Percentiles rank a stretch among this genome's conserved stretches.
phyloP scores from a whole-genome alignment of 2,888 invertebrate genomes.

The Drosophila ochracea region DNA sequence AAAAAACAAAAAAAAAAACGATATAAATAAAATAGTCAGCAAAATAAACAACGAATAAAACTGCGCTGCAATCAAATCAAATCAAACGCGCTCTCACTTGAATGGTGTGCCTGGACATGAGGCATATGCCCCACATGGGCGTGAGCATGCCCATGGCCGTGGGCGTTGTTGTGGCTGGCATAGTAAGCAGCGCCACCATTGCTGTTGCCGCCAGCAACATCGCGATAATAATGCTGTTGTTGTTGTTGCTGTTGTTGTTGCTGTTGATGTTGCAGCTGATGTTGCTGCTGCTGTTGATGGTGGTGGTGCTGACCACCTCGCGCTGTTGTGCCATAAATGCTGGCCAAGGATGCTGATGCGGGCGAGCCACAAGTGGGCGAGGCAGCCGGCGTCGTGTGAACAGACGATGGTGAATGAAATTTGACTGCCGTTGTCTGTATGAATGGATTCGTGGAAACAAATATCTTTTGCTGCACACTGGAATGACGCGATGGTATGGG shows the following conservation, averaged over 20 bases:
- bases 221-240: constrained; percentile 67
- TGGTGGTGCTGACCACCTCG: constrained; percentile 61
- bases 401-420: constrained; percentile 78
- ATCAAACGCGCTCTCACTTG: constrained; percentile 83
- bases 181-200: constrained; percentile 71
- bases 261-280: constrained; percentile 48
- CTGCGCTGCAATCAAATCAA: constrained; percentile 63
- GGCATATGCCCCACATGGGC: constrained; percentile 45
- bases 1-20: constrained; percentile 13
- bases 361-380: constrained; percentile 82
- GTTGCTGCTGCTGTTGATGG: constrained; percentile 47
- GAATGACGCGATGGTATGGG: constrained; percentile 84
- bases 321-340: constrained; percentile 76
- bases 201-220: constrained; percentile 64
- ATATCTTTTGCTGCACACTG: constrained; percentile 85
- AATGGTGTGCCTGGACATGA: constrained; percentile 73
- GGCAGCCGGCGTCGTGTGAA: constrained; percentile 67
- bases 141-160: constrained; percentile 38
- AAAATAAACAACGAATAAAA: constrained; percentile 41
- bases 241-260: constrained; percentile 54
- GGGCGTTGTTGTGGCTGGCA: constrained; percentile 65
- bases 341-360: constrained; percentile 63
- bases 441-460: constrained; percentile 85
- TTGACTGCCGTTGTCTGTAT: constrained; percentile 85
- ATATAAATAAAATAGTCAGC: constrained; percentile 28